A percentile compares a stretch with the other conserved stretches of the same genome.
Evolutionary conservation across 2,113 vertebrate genomes (phyloP).

Genomic region (Carlito syrichta): DNA sequence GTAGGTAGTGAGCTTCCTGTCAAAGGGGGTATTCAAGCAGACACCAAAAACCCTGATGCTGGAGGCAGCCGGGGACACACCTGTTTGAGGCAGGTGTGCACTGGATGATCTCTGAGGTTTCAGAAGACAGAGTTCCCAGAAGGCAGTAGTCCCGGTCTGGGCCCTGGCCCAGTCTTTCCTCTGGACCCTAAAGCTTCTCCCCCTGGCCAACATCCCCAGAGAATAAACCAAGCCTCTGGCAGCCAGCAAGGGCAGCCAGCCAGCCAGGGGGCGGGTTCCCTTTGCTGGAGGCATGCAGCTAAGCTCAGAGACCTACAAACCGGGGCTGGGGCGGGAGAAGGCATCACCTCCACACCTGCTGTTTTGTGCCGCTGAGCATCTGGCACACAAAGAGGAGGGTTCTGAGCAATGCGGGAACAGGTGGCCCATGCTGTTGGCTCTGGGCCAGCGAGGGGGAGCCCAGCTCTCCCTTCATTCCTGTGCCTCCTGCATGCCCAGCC

Average conservation of each 20-base stretch:
- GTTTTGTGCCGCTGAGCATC: neutral
- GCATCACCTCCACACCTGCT: neutral
- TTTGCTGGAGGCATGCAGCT: neutral
- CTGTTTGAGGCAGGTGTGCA: neutral
- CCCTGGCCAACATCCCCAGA: neutral
- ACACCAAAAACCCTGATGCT: neutral
- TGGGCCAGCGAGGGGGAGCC: neutral
- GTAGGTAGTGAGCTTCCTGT: neutral
- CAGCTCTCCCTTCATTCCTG: neutral
- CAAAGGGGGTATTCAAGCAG: neutral
- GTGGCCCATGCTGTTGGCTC: neutral
- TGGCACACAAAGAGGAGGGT: rapidly evolving
- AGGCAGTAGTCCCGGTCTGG: neutral
- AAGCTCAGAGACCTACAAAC: neutral
- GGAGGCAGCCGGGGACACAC: neutral
- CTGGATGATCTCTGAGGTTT: neutral
- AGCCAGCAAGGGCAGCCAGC: neutral
- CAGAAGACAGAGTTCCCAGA: neutral
- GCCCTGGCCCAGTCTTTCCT: neutral
- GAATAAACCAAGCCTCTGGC: neutral
- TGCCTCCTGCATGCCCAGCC: neutral
- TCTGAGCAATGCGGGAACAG: neutral
- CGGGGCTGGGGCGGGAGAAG: rapidly evolving
- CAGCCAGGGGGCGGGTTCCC: neutral
- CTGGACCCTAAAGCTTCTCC: neutral